Evolutionary conservation across 1,140 invertebrate species (phyloP).

Genomic region (Rhynchophorus ferrugineus): DNA sequence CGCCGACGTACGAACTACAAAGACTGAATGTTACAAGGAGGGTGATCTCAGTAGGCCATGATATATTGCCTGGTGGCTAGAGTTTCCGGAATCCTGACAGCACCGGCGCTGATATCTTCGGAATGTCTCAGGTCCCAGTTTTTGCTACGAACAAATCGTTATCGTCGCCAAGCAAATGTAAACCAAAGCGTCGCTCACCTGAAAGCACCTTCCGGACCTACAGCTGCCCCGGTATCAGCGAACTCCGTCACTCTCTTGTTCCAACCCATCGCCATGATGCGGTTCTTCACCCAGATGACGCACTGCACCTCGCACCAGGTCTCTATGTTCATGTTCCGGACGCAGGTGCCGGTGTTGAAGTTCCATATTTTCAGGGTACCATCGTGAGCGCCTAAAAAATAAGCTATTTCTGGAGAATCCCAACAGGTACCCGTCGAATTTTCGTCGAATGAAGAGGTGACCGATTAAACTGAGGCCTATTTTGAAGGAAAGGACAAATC

Average conservation of each 20-base stretch:
- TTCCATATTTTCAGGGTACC: slow-evolving; percentile 64
- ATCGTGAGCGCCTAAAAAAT: slow-evolving; percentile 46
- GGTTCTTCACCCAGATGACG: slow-evolving; percentile 48
- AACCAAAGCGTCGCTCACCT: slow-evolving; percentile 11
- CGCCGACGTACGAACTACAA: slow-evolving; percentile 55
- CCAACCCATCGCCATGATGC: slow-evolving; percentile 65
- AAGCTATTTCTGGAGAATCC: too few relatives aligned
- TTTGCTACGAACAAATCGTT: slow-evolving; percentile 27
- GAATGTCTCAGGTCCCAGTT: slow-evolving; percentile 54
- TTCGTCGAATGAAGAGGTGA: too few relatives aligned
- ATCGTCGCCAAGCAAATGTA: neutral
- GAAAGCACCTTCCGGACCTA: slow-evolving; percentile 40
- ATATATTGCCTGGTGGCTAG: slow-evolving; percentile 52
- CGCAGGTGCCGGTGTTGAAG: slow-evolving; percentile 63
- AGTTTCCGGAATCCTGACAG: slow-evolving; percentile 51
- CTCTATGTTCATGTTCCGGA: slow-evolving; percentile 55
- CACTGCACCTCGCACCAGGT: slow-evolving; percentile 51
- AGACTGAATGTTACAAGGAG: neutral
- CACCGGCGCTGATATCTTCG: slow-evolving; percentile 63
- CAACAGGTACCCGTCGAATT: too few relatives aligned
- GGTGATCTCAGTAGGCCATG: neutral
- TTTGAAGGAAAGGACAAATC: too few relatives aligned
- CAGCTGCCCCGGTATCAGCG: slow-evolving; percentile 49
- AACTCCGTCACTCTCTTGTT: slow-evolving; percentile 62
- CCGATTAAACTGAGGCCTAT: too few relatives aligned